Conservation (phyloP, 2,888 invertebrate species). For the Agrochola macilenta region DNA sequence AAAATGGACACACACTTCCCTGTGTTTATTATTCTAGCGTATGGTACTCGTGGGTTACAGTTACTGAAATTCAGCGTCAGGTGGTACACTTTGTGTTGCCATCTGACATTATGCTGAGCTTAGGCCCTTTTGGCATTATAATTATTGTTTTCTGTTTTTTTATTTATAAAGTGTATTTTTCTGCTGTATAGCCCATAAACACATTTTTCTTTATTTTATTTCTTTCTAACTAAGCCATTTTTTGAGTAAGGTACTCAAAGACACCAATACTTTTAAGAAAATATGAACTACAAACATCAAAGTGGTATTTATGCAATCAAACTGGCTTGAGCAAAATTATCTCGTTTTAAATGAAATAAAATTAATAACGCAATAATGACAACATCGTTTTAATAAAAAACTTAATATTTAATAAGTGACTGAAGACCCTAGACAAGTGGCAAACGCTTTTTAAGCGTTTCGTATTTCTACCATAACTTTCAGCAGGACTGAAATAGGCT, state of each 20-base stretch:
- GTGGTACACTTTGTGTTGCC: too few species aligned
- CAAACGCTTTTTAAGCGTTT: neutral
- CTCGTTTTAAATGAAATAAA: neutral
- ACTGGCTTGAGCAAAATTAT: neutral
- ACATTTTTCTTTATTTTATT: too few species aligned
- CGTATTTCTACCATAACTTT: neutral
- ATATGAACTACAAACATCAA: neutral
- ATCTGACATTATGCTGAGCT: too few species aligned
- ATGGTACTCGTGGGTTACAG: too few species aligned
- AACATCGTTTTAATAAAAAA: neutral
- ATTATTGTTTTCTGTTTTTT: too few species aligned
- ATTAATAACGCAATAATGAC: neutral
- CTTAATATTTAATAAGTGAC: neutral
- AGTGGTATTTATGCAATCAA: neutral
- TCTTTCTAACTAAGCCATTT: too few species aligned
- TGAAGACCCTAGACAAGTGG: neutral
- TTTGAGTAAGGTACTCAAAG: neutral
- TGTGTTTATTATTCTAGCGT: too few species aligned
- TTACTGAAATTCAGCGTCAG: too few species aligned
- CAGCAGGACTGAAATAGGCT: neutral
- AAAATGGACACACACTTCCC: too few species aligned
- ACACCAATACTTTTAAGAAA: neutral
- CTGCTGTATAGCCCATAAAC: too few species aligned
- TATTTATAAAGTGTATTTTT: too few species aligned
- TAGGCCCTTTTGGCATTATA: too few species aligned